phyloP scores from a whole-genome alignment of 2,888 invertebrate genomes.

The Drosophila bunnanda region DNA sequence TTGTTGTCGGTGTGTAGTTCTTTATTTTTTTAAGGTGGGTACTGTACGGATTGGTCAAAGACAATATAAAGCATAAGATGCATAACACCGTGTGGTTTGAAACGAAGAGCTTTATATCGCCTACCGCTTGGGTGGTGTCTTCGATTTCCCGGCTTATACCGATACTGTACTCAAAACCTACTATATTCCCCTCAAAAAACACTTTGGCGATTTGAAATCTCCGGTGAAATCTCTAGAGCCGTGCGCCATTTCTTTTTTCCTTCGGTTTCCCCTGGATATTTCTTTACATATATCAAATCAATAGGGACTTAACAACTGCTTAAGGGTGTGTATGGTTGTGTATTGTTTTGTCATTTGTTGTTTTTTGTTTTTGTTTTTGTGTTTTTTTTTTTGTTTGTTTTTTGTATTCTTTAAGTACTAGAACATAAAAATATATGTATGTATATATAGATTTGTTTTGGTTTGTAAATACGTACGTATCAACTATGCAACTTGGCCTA shows the following conservation, averaged over 20 bases:
- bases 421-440: slow-evolving; percentile 43
- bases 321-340: slow-evolving; percentile 12
- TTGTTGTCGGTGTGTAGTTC: slow-evolving; percentile 14
- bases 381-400: background rate
- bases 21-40: slow-evolving; percentile 24
- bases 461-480: slow-evolving; percentile 37
- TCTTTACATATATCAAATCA: slow-evolving; percentile 5
- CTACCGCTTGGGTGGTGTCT: slow-evolving; percentile 18
- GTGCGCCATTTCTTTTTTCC: background rate
- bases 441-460: slow-evolving; percentile 31
- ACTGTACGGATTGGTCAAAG: slow-evolving; percentile 31
- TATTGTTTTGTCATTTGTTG: slow-evolving; percentile 3
- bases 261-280: background rate
- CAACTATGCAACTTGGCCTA: slow-evolving; percentile 50
- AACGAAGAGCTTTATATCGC: background rate
- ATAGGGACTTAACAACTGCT: slow-evolving; percentile 18
- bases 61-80: slow-evolving; percentile 8
- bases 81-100: background rate
- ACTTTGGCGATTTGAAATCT: background rate
- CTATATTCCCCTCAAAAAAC: background rate
- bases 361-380: background rate
- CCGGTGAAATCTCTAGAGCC: background rate
- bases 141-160: too few species aligned
- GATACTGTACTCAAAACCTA: too few species aligned
- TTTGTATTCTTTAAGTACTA: slow-evolving; percentile 23